Evolutionary conservation across 2,113 vertebrate genomes (phyloP).

Genomic region (Numenius arquata): DNA sequence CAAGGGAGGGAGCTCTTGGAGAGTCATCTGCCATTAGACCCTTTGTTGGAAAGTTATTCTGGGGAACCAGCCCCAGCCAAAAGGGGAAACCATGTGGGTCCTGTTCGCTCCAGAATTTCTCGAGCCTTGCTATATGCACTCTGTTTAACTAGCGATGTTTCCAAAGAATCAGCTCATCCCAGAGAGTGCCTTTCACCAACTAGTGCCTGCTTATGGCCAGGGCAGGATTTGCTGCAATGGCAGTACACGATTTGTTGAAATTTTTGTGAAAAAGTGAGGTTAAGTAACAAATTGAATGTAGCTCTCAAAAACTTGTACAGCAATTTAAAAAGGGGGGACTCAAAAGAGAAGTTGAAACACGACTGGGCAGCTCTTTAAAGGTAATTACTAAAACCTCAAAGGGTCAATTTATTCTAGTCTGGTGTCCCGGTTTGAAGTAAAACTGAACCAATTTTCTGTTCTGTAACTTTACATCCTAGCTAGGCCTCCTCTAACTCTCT

Average conservation of each 20-base stretch:
- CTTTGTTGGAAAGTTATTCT: background rate
- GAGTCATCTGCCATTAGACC: background rate
- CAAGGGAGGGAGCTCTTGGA: background rate
- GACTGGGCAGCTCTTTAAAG: background rate
- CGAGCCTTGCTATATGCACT: background rate
- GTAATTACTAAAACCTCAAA: background rate
- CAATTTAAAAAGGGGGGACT: background rate
- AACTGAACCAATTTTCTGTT: too few species aligned
- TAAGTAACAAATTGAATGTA: background rate
- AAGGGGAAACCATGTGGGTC: background rate
- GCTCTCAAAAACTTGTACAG: background rate
- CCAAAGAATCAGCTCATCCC: background rate
- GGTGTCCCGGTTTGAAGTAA: too few species aligned
- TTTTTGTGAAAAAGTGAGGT: background rate
- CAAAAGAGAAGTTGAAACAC: background rate
- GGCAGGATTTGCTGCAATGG: background rate
- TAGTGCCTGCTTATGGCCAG: background rate
- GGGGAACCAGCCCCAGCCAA: background rate
- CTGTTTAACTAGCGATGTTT: background rate
- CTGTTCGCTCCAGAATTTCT: background rate
- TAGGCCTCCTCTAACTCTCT: too few species aligned
- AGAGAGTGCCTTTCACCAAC: background rate
- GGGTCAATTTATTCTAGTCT: background rate
- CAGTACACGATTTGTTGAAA: background rate
- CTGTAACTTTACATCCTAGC: too few species aligned